phyloP scores from a whole-genome alignment of 2,888 invertebrate genomes.

The Cheilosia vernalis region DNA sequence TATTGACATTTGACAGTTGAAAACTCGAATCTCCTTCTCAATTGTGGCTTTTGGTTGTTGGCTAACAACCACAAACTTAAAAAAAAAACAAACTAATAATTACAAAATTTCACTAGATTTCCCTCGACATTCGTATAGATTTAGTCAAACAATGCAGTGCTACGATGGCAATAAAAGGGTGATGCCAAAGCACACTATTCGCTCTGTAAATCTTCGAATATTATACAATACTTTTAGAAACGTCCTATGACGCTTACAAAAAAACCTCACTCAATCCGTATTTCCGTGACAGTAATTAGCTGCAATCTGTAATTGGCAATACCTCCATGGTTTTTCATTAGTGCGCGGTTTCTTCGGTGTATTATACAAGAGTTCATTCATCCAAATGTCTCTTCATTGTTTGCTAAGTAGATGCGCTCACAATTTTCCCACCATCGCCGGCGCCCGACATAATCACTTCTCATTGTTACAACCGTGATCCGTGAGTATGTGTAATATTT shows the following conservation, averaged over 20 bases:
- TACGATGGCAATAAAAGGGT: too few relatives aligned
- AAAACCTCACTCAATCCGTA: neutral
- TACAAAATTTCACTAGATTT: too few relatives aligned
- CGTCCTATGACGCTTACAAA: neutral
- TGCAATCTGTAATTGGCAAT: slow-evolving; percentile 47
- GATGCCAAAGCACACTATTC: too few relatives aligned
- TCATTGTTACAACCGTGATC: slow-evolving; percentile 63
- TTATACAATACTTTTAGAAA: neutral
- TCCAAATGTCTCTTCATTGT: slow-evolving; percentile 78
- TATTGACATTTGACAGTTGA: too few relatives aligned
- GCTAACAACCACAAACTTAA: too few relatives aligned
- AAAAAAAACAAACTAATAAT: too few relatives aligned
- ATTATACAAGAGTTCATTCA: slow-evolving; percentile 67
- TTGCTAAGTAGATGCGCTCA: slow-evolving; percentile 78
- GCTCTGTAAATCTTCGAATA: neutral
- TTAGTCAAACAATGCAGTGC: too few relatives aligned
- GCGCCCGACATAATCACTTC: slow-evolving; percentile 69
- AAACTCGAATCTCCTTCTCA: too few relatives aligned
- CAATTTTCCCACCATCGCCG: slow-evolving; percentile 74
- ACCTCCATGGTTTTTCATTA: slow-evolving; percentile 32
- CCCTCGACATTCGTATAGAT: too few relatives aligned
- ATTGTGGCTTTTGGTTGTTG: too few relatives aligned
- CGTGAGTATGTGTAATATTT: slow-evolving; percentile 63
- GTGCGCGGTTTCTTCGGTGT: slow-evolving; percentile 6
- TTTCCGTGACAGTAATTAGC: slow-evolving; percentile 47